Conservation (phyloP, 1,140 invertebrate genomes). For the Macrotrachela quadricornifera region DNA sequence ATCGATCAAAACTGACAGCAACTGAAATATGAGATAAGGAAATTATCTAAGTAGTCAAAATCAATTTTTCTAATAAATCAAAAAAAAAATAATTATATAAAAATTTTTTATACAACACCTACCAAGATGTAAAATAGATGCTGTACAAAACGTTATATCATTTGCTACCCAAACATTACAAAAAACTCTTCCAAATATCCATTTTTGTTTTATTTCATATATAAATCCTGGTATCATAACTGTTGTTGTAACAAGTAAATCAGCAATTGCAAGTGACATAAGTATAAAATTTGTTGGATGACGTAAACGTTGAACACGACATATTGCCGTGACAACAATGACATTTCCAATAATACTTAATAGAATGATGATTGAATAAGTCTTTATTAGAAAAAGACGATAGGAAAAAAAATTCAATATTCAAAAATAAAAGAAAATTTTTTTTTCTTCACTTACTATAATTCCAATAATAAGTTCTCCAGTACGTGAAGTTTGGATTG, state of each 20-base stretch:
- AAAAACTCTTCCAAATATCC: slow-evolving; percentile 2
- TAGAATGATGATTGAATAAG: slow-evolving; percentile 4
- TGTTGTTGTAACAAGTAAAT: slow-evolving; percentile 67
- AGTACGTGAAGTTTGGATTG: no score
- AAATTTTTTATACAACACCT: no score
- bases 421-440: no score
- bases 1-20: slow-evolving; percentile 11
- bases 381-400: no score
- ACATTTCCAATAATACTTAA: slow-evolving; percentile 5
- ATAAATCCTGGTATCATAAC: slow-evolving; percentile 27
- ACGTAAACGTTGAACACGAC: neutral
- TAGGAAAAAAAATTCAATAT: no score
- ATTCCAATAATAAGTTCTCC: no score
- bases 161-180: slow-evolving; percentile 8
- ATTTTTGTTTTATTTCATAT: neutral
- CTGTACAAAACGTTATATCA: slow-evolving; percentile 8
- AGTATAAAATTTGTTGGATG: slow-evolving; percentile 66
- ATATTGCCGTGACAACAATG: neutral
- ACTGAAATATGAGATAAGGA: no score
- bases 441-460: no score
- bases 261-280: slow-evolving; percentile 62
- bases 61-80: no score
- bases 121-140: slow-evolving; percentile 5
- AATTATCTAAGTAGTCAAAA: no score
- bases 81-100: no score